These are phyloP conservation scores for Mustela nigripes DNA, from an alignment of 2,113 vertebrate species.

Conservation along the genomic window DNA sequence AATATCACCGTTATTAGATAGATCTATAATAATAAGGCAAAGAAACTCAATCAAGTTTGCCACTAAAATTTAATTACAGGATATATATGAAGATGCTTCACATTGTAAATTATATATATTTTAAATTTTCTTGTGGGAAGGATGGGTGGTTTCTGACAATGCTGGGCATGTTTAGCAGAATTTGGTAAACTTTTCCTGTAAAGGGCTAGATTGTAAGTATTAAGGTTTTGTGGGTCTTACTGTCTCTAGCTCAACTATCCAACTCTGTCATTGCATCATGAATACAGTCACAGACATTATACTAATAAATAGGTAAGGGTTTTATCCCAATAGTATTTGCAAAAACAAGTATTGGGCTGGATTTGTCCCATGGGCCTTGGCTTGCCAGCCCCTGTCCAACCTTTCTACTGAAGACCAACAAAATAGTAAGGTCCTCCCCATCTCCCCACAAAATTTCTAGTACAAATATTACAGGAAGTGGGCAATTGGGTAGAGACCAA, in stretches of 20 bases:
- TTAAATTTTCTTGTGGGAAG: neutral
- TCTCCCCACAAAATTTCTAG: neutral
- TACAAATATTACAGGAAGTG: neutral
- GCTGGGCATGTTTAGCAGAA: neutral
- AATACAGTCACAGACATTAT: neutral
- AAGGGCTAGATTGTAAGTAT: neutral
- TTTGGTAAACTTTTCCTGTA: neutral
- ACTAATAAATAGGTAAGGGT: neutral
- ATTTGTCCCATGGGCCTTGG: neutral
- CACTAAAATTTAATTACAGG: conserved; percentile 64
- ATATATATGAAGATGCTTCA: neutral
- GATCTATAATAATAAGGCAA: conserved; percentile 63
- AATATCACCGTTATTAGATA: conserved; percentile 68
- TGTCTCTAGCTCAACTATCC: neutral
- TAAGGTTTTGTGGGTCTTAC: neutral
- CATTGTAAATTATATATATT: neutral
- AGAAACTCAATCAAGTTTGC: conserved; percentile 43
- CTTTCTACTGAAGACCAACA: neutral
- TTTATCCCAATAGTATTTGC: neutral
- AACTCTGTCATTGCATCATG: neutral
- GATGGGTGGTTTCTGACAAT: neutral
- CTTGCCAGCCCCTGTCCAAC: neutral
- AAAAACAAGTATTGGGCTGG: neutral
- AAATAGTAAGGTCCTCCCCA: neutral
- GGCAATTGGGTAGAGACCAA: neutral